Evolutionary conservation across 2,888 invertebrate genomes (phyloP), one percentile per base, ranked within the genome.

Genomic region (Amphipoea lucens): DNA sequence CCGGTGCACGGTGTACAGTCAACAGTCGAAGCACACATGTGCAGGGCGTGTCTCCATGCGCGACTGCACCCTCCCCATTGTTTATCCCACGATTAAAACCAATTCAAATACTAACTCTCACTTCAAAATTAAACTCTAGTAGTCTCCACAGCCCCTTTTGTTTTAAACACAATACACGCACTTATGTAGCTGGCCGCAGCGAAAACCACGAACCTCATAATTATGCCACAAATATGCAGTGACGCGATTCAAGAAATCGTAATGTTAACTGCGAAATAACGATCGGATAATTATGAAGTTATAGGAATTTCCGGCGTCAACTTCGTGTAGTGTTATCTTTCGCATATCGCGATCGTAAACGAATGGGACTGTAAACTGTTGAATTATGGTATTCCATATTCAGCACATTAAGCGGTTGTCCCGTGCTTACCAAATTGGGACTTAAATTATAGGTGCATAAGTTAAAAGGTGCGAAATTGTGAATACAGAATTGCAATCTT

Each of bases 81-180:
- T 96, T 96, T 96, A 97, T 96, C 96, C 96, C 96, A 96, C 97
- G 97, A 96, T 96, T 96, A 96, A 95, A 95, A 95, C 94, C 95
- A 96, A 96, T 96, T 96, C 96, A 96, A 96, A 96, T 93, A 96
- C 96, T 96, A 96, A 96, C 95, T 95, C 96, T 94, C 95, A 94
- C 96, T 96, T 95, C 89, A 96, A 96, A 96, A 96, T 96, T 96
- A 96, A 96, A 94, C 96, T 96, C 91, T 94, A 96, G 95, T 95
- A 94, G 85, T 85, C 88, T 75, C 68, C 51, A 62, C 85, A 92
- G 92, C 86, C 90, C 92, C 93, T 93, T 96, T 96, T 97, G 96
- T 96, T 96, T 96, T 95, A 95, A 92, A 92, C 92, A 96, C 96
- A 96, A 96, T 96, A 93, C 94, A 89, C 87, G 88, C 94, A 93